These are phyloP conservation scores for Sphecodes monilicornis DNA, from an alignment of 2,888 invertebrate genomes.

Conservation along the genomic window DNA sequence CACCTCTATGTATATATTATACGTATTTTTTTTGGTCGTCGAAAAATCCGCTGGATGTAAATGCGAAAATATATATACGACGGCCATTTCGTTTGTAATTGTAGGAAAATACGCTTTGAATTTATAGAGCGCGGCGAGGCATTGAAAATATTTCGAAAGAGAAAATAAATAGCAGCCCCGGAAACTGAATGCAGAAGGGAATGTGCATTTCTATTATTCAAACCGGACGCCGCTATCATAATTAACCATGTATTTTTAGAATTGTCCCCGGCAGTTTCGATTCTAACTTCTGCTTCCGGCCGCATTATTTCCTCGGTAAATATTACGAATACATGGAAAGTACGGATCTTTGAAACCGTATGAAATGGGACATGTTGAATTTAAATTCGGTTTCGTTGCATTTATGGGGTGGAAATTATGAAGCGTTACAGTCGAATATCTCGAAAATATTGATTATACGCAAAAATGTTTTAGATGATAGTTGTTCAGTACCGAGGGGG, in stretches of 20 bases:
- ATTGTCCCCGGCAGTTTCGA: background rate
- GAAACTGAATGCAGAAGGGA: background rate
- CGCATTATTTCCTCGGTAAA: background rate
- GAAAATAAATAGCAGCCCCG: constrained; percentile 7
- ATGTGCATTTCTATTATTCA: background rate
- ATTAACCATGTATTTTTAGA: constrained; percentile 9
- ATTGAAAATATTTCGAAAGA: constrained; percentile 27
- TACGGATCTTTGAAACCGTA: background rate
- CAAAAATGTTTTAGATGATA: no score
- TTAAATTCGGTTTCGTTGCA: background rate
- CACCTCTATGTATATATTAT: background rate
- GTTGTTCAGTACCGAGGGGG: no score
- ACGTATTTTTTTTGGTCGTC: background rate
- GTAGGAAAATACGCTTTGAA: constrained; percentile 40
- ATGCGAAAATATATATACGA: constrained; percentile 14
- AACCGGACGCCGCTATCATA: background rate
- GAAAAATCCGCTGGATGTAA: background rate
- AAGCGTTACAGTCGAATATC: no score
- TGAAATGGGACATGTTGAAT: background rate
- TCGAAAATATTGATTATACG: no score
- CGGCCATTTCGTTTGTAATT: constrained; percentile 13
- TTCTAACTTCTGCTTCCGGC: background rate
- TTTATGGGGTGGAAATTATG: no score
- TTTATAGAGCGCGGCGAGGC: constrained; percentile 16
- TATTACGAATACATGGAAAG: background rate